phyloP scores from a whole-genome alignment of 2,888 invertebrate genomes.

The Pharmacophagus antenor region DNA sequence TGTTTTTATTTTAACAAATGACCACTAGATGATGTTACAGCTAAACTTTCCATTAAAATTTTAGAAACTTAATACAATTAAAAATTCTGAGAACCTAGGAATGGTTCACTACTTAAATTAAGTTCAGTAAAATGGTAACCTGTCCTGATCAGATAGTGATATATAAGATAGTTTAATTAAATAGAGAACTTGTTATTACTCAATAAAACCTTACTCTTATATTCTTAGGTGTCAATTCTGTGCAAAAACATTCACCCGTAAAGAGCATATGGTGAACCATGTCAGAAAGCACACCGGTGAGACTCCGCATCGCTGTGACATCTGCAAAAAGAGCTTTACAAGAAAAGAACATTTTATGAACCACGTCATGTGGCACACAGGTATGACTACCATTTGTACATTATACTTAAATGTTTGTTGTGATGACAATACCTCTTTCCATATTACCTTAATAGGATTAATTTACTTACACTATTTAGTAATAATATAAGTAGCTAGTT shows the following conservation, averaged over 20 bases:
- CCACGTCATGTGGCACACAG: constrained; percentile 90
- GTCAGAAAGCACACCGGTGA: constrained; percentile 88
- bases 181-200: too few relatives aligned
- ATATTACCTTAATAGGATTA: background rate
- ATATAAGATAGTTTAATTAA: too few relatives aligned
- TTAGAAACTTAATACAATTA: too few relatives aligned
- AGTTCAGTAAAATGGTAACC: too few relatives aligned
- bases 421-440: background rate
- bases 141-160: too few relatives aligned
- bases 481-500: background rate
- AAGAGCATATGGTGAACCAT: constrained; percentile 90
- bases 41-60: too few relatives aligned
- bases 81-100: too few relatives aligned
- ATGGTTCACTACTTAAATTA: too few relatives aligned
- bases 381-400: constrained; percentile 43
- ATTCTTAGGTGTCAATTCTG: constrained; percentile 84
- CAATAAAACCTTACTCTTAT: background rate
- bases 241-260: constrained; percentile 87
- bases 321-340: constrained; percentile 89
- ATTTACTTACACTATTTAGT: background rate
- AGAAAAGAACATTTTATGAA: constrained; percentile 89
- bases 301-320: constrained; percentile 88
- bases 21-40: too few relatives aligned
- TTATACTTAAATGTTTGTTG: background rate
- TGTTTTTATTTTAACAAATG: too few relatives aligned